Percentiles rank a stretch among this genome's conserved stretches.
Evolutionary conservation across 64 coral and sea anemone species (phyloP).

Genomic region (Montipora cactus): DNA sequence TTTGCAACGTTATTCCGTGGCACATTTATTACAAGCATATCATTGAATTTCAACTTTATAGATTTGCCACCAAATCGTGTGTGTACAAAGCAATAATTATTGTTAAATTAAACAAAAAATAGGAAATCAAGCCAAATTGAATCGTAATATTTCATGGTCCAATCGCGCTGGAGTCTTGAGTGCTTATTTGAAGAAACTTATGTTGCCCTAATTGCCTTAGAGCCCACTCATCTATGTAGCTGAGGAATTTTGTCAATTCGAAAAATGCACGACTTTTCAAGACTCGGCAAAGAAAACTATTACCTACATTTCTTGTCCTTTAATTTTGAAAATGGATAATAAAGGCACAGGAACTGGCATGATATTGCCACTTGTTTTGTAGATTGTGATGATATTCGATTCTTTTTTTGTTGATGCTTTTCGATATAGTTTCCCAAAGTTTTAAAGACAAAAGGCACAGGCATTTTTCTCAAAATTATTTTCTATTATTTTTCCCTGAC

Average conservation of each 20-base stretch:
- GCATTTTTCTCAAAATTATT: too few species aligned
- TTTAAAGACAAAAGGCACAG: background rate
- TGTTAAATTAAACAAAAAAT: background rate
- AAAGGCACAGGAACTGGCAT: background rate
- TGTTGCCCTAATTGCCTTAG: background rate
- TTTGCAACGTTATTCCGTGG: too few species aligned
- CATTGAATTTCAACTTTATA: too few species aligned
- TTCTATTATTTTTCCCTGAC: background rate
- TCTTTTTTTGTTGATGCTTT: background rate
- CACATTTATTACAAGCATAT: too few species aligned
- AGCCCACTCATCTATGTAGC: background rate
- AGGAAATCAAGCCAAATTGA: slow-evolving; percentile 3
- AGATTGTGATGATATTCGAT: background rate
- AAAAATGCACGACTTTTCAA: background rate
- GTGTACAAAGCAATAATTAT: too few species aligned
- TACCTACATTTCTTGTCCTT: too few species aligned
- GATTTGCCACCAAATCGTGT: too few species aligned
- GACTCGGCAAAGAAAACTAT: too few species aligned
- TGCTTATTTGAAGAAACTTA: background rate
- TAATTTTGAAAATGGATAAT: too few species aligned
- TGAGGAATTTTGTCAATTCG: background rate
- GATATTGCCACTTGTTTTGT: background rate
- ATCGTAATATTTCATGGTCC: background rate
- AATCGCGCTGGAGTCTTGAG: background rate
- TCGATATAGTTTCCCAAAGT: background rate